These are phyloP conservation scores for Elanus axillaris DNA, from an alignment of 2,113 vertebrate genomes.

Conservation along the genomic window DNA sequence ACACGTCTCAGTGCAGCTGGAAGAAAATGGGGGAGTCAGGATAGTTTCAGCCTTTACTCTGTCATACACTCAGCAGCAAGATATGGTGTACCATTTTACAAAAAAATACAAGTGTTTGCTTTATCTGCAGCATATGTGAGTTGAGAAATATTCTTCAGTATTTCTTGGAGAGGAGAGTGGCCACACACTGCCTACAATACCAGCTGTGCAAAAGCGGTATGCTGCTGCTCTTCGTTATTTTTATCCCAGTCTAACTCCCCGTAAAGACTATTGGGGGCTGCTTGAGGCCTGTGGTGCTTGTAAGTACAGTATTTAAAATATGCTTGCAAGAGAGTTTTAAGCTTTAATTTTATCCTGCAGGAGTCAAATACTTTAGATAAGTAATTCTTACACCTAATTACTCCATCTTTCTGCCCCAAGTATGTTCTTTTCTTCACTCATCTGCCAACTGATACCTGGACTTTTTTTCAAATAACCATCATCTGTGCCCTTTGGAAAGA, in stretches of 20 bases:
- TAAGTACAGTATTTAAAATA: background rate
- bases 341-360: background rate
- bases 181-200: background rate
- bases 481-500: background rate
- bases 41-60: background rate
- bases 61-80: background rate
- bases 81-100: background rate
- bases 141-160: background rate
- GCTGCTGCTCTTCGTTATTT: background rate
- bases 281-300: background rate
- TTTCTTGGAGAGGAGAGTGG: background rate
- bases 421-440: background rate
- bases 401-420: background rate
- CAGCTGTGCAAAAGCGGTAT: background rate
- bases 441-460: background rate
- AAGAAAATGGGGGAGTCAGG: background rate
- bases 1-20: background rate
- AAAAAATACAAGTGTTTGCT: background rate
- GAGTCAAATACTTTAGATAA: background rate
- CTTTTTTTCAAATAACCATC: background rate
- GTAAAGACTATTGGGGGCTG: background rate
- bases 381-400: background rate
- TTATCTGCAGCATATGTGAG: background rate
- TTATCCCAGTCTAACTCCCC: background rate
- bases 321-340: background rate